phyloP scores from a whole-genome alignment of 2,797 vertebrate genomes.

The Bradypus variegatus region DNA sequence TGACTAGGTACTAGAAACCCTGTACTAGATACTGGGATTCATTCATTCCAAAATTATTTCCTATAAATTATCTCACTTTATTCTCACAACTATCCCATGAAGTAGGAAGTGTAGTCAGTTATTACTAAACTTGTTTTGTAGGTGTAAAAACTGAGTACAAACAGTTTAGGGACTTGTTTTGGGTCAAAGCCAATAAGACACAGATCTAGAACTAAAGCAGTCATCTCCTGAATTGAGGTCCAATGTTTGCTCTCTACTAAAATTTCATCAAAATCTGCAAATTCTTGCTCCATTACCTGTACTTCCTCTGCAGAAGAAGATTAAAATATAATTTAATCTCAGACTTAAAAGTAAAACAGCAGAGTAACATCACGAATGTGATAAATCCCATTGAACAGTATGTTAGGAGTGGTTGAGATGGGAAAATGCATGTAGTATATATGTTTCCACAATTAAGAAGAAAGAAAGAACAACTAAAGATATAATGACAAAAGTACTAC shows the following conservation, averaged over 20 bases:
- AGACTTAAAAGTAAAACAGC: not conserved
- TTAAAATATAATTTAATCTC: not conserved
- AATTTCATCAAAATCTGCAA: not conserved
- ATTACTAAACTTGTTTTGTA: not conserved
- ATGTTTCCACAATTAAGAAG: not conserved
- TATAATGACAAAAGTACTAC: no score
- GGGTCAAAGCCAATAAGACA: not conserved
- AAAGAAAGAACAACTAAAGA: not conserved
- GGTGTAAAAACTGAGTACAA: not conserved
- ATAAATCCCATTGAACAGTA: no score
- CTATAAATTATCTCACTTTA: not conserved
- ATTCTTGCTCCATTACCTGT: not conserved
- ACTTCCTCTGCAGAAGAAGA: not conserved
- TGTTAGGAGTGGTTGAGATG: no score
- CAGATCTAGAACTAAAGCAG: not conserved
- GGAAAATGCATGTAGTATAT: not conserved
- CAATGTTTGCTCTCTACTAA: not conserved
- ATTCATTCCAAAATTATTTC: not conserved
- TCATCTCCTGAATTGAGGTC: not conserved
- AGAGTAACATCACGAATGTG: not conserved
- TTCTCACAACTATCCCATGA: not conserved
- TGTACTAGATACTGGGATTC: not conserved
- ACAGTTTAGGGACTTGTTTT: not conserved
- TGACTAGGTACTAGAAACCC: not conserved
- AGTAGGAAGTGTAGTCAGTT: not conserved